These are phyloP conservation scores for Leptatherina wallacei DNA, from an alignment of 2,797 vertebrate species.

Conservation along the genomic window DNA sequence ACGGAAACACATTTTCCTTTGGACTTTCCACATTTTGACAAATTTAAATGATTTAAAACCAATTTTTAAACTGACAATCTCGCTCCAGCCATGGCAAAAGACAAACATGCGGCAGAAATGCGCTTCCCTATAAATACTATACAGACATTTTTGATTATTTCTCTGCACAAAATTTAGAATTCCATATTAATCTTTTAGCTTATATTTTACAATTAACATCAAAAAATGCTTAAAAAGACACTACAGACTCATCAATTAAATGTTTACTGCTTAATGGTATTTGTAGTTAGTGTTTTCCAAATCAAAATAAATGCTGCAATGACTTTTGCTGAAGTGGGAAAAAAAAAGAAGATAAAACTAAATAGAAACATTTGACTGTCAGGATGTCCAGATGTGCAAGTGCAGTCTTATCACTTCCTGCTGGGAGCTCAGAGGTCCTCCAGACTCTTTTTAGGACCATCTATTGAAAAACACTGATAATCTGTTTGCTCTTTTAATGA, in stretches of 20 bases:
- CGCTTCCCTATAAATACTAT: background rate
- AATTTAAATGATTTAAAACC: background rate
- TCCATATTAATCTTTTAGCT: background rate
- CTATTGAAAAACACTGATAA: constrained; percentile 72
- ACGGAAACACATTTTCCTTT: background rate
- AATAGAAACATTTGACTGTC: background rate
- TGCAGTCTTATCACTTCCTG: constrained; percentile 68
- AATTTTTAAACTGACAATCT: background rate
- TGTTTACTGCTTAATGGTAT: background rate
- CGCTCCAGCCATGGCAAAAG: too few relatives aligned
- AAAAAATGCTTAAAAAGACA: too few relatives aligned
- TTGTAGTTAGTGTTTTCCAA: background rate
- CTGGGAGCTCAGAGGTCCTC: constrained; percentile 67
- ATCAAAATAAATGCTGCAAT: background rate
- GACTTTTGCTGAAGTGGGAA: background rate
- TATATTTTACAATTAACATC: background rate
- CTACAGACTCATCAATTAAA: background rate
- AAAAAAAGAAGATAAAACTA: background rate
- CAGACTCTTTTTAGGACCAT: constrained; percentile 59
- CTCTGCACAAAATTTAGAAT: background rate
- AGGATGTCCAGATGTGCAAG: constrained; percentile 76
- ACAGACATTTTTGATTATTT: background rate
- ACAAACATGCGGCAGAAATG: background rate
- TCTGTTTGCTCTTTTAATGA: constrained; percentile 86
- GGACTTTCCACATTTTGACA: background rate